Percentiles rank a stretch among this genome's conserved stretches.
Evolutionary conservation across 2,113 vertebrate genomes (phyloP).

Genomic region (Anolis sagrei): DNA sequence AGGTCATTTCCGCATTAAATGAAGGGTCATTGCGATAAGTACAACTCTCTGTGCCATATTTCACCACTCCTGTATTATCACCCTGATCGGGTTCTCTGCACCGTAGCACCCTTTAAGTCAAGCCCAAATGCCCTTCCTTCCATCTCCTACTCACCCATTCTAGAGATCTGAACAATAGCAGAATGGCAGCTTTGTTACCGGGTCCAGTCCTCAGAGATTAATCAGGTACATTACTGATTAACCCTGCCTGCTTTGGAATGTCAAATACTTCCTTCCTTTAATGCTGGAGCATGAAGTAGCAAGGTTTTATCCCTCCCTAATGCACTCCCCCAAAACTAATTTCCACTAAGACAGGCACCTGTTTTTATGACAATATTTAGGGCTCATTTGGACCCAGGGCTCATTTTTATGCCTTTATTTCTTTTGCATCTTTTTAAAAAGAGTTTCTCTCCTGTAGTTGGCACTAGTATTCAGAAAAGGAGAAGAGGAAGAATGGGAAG

Average conservation of each 20-base stretch:
- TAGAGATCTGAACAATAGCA: constrained; percentile 1
- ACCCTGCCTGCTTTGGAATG: constrained; percentile 61
- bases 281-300: constrained; percentile 6
- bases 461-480: no score
- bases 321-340: constrained; percentile 24
- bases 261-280: constrained; percentile 54
- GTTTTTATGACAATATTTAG: constrained; percentile 31
- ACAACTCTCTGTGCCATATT: background rate
- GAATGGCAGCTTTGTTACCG: constrained; percentile 36
- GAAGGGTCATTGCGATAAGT: background rate
- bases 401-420: constrained; percentile 11
- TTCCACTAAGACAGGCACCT: constrained; percentile 45
- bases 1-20: constrained; percentile 4
- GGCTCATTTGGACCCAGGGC: background rate
- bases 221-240: constrained; percentile 72
- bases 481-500: no score
- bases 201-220: constrained; percentile 38
- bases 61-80: fast-evolving
- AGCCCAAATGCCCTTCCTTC: constrained; percentile 9
- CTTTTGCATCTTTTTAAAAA: background rate
- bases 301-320: constrained; percentile 47
- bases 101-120: background rate
- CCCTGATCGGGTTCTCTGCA: fast-evolving
- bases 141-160: fast-evolving
- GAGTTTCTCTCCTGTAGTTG: no score